phyloP scores from a whole-genome alignment of 2,797 vertebrate genomes.

The Rhodeus uyekii region DNA sequence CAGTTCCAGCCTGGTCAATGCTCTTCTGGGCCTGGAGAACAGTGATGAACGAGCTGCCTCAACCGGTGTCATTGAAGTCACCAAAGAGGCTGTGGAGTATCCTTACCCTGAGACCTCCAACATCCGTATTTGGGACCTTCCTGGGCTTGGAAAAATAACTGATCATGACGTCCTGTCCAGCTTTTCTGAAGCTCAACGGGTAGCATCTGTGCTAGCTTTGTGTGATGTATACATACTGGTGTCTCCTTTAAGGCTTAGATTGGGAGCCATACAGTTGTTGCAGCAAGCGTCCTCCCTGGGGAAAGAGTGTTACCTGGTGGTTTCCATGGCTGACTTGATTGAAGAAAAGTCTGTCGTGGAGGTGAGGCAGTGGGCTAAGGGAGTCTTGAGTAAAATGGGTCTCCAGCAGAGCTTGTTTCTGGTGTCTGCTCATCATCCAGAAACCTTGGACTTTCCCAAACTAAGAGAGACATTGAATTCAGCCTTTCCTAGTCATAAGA shows the following conservation, averaged over 20 bases:
- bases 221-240: constrained; percentile 61
- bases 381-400: constrained; percentile 45
- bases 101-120: constrained; percentile 43
- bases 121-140: constrained; percentile 59
- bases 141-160: constrained; percentile 51
- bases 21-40: constrained; percentile 46
- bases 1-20: constrained; percentile 60
- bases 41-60: constrained; percentile 36
- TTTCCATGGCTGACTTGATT: constrained; percentile 57
- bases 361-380: constrained; percentile 50
- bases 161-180: neutral
- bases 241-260: constrained; percentile 48
- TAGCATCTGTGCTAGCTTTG: constrained; percentile 15
- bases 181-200: constrained; percentile 5
- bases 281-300: constrained; percentile 42
- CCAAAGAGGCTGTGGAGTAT: constrained; percentile 37
- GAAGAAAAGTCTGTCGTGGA: constrained; percentile 31
- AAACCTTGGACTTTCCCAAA: constrained; percentile 53
- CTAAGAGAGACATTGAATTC: constrained; percentile 41
- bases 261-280: constrained; percentile 40
- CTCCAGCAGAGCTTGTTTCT: constrained; percentile 47
- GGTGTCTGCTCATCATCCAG: constrained; percentile 49
- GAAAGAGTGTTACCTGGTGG: constrained; percentile 53
- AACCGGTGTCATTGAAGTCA: constrained; percentile 52
- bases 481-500: constrained; percentile 47